phyloP scores from a whole-genome alignment of 2,888 invertebrate genomes.

The Keiferia lycopersicella region DNA sequence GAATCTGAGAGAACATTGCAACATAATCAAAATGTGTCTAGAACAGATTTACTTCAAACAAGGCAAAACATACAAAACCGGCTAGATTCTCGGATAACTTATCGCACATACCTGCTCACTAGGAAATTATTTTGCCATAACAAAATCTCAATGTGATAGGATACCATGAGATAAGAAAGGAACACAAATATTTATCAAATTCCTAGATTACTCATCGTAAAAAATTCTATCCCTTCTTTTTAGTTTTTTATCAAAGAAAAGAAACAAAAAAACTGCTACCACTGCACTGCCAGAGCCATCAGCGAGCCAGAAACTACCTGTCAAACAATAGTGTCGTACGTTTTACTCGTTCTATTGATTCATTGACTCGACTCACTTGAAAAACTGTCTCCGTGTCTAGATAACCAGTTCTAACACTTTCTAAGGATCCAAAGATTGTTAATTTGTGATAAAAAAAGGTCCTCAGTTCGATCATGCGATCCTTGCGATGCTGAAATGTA shows the following conservation, averaged over 20 bases:
- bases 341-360: too few relatives aligned
- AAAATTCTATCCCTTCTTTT: constrained; percentile 19
- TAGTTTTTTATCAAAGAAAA: constrained; percentile 6
- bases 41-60: neutral
- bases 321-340: neutral
- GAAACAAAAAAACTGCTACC: constrained; percentile 1
- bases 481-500: too few relatives aligned
- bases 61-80: constrained; percentile 19
- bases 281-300: neutral
- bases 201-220: constrained; percentile 26
- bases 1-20: too few relatives aligned
- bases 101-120: constrained; percentile 21
- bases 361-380: too few relatives aligned
- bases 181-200: constrained; percentile 17
- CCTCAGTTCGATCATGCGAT: too few relatives aligned
- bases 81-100: constrained; percentile 8
- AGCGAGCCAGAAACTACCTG: too few relatives aligned
- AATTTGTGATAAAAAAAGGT: too few relatives aligned
- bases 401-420: too few relatives aligned
- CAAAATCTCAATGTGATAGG: neutral
- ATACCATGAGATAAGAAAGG: neutral
- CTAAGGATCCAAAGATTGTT: too few relatives aligned
- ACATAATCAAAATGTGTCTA: neutral
- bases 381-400: too few relatives aligned
- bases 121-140: constrained; percentile 18